These are phyloP conservation scores for Ditula angustiorana DNA, from an alignment of 2,888 invertebrate genomes.

Conservation along the genomic window DNA sequence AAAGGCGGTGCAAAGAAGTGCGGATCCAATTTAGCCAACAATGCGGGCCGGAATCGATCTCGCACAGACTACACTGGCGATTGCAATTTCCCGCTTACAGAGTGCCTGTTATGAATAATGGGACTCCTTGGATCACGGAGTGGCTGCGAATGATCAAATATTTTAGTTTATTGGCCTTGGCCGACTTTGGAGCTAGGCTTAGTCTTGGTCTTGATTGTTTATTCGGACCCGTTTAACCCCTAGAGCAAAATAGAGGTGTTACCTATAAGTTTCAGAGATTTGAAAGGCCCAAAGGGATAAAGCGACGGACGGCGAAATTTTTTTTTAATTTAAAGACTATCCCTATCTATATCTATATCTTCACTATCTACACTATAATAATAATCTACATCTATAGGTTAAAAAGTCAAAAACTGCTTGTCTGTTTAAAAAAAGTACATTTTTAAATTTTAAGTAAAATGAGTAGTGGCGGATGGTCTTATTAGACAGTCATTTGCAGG, in stretches of 20 bases:
- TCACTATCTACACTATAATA: no score
- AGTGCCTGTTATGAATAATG: conserved; percentile 37
- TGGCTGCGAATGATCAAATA: conserved; percentile 33
- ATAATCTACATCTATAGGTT: no score
- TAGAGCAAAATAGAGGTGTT: not conserved
- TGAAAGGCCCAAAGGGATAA: not conserved
- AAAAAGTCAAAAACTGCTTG: no score
- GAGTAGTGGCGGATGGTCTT: no score
- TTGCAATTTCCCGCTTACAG: conserved; percentile 34
- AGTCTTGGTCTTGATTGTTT: not conserved
- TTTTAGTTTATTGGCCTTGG: conserved; percentile 34
- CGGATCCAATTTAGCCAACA: conserved; percentile 37
- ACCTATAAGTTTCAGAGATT: not conserved
- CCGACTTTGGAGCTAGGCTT: conserved; percentile 3
- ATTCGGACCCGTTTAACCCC: not conserved
- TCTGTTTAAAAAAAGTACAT: no score
- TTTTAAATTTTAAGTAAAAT: no score
- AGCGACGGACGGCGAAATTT: no score
- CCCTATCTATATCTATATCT: no score
- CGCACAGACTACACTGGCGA: conserved; percentile 32
- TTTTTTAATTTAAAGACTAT: no score
- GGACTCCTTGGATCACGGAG: conserved; percentile 33
- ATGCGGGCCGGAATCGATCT: conserved; percentile 30
- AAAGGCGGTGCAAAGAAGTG: conserved; percentile 36
- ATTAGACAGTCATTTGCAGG: no score